Percentiles rank a stretch among this genome's conserved stretches.
phyloP scores from a whole-genome alignment of 2,113 vertebrate species.

The Tragelaphus strepsiceros region DNA sequence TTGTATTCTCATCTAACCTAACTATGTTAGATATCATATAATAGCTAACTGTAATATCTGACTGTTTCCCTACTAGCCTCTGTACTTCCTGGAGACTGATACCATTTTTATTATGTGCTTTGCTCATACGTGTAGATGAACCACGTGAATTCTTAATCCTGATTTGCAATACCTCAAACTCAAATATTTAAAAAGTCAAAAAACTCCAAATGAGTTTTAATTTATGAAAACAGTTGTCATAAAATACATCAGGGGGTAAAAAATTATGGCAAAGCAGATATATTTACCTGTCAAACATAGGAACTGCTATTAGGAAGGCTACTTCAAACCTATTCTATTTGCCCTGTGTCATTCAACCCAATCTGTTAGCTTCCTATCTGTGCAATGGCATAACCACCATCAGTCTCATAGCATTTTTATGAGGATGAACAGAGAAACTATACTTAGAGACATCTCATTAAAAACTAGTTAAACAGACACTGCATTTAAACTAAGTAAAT shows the following conservation, averaged over 20 bases:
- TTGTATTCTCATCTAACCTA: background rate
- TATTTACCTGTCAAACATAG: constrained; percentile 8
- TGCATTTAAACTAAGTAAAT: background rate
- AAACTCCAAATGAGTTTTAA: background rate
- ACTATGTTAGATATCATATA: background rate
- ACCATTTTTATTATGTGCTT: background rate
- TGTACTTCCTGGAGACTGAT: background rate
- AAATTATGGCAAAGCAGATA: constrained; percentile 7
- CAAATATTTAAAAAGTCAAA: background rate
- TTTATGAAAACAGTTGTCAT: background rate
- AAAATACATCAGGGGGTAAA: background rate
- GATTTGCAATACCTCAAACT: background rate
- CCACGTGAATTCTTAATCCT: background rate
- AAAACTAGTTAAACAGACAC: background rate
- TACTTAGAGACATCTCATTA: background rate
- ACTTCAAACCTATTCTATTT: background rate
- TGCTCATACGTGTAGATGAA: background rate
- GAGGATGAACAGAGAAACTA: background rate
- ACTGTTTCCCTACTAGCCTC: background rate
- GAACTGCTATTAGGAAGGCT: background rate
- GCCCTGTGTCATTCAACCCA: background rate
- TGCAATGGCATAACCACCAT: background rate
- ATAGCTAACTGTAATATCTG: background rate
- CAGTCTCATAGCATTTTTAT: background rate
- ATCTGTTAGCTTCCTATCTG: background rate